A percentile compares a stretch with the other conserved stretches of the same genome.
These are phyloP conservation scores for Andrena haemorrhoa DNA, from an alignment of 2,888 invertebrate genomes.

Conservation along the genomic window DNA sequence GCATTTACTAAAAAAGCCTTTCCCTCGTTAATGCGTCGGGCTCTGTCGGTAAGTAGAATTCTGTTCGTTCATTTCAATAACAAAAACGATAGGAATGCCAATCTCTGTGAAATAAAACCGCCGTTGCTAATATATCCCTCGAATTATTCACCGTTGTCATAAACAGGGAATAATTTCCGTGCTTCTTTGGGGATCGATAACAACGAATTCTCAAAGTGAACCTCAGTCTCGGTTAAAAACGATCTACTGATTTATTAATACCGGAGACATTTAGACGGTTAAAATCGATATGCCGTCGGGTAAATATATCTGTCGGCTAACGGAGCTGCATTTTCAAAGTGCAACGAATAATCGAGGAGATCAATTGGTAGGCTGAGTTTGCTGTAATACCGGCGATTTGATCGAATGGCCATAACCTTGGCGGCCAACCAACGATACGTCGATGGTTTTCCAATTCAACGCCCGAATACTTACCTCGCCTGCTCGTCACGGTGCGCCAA, in stretches of 20 bases:
- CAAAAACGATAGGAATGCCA: neutral
- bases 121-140: neutral
- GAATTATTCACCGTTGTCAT: neutral
- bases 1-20: constrained; percentile 28
- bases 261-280: constrained; percentile 17
- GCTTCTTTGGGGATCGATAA: constrained; percentile 17
- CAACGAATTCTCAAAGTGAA: neutral
- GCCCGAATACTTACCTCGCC: neutral
- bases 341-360: neutral
- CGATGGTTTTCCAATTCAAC: neutral
- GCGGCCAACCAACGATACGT: neutral
- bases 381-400: constrained; percentile 5
- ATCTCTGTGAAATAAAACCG: neutral
- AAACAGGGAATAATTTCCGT: neutral
- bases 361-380: constrained; percentile 20
- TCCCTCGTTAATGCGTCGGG: neutral
- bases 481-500: neutral
- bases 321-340: constrained; percentile 5
- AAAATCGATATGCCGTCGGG: constrained; percentile 32
- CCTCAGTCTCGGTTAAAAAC: constrained; percentile 13
- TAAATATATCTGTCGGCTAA: constrained; percentile 22
- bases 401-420: neutral
- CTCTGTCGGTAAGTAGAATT: constrained; percentile 23
- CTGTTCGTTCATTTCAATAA: neutral
- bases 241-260: constrained; percentile 23